These are phyloP conservation scores for Enteromius unitaeniatus DNA, from an alignment of 2,797 vertebrate species.

Conservation along the genomic window DNA sequence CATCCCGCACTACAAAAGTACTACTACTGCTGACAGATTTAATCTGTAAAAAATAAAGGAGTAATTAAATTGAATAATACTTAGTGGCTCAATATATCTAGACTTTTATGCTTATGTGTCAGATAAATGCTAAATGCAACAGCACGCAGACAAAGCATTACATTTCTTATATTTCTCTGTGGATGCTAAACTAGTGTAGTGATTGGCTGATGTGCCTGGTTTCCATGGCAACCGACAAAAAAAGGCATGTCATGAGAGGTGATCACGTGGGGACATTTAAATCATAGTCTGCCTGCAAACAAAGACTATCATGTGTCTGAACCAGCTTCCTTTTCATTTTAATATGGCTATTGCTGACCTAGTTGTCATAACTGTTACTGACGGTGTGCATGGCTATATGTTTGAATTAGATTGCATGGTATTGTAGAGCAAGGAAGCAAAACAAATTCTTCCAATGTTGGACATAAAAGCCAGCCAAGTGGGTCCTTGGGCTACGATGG, in stretches of 20 bases:
- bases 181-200: neutral
- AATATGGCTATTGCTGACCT: neutral
- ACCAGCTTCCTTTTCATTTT: conserved; percentile 1
- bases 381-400: neutral
- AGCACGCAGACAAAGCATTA: conserved; percentile 1
- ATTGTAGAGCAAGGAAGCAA: neutral
- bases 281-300: conserved; percentile 46
- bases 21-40: neutral
- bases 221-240: conserved; percentile 62
- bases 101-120: neutral
- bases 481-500: conserved; percentile 5
- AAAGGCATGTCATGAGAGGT: conserved; percentile 45
- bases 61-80: neutral
- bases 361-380: neutral
- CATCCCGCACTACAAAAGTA: neutral
- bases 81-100: neutral
- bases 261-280: conserved; percentile 45
- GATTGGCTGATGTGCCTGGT: conserved; percentile 55
- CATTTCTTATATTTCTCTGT: conserved; percentile 16
- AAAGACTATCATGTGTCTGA: conserved; percentile 36
- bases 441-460: neutral
- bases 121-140: neutral
- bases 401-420: neutral
- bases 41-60: neutral
- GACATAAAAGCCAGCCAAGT: conserved; percentile 1